Percentiles rank a stretch among this genome's conserved stretches.
phyloP scores from a whole-genome alignment of 2,113 vertebrate species.

The Manacus vitellinus region DNA sequence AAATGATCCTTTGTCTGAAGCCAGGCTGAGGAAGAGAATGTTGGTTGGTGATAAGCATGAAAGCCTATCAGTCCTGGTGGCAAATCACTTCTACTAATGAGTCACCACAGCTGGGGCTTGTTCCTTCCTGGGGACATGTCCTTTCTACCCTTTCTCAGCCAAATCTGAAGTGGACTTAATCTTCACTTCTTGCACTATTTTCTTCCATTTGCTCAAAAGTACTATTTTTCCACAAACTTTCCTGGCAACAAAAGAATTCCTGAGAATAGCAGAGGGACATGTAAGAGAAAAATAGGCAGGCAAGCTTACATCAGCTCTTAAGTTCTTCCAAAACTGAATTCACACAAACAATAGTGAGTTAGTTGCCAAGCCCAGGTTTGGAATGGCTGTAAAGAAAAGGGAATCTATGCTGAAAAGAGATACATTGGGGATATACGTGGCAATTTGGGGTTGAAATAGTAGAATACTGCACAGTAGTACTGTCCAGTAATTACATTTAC shows the following conservation, averaged over 20 bases:
- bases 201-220: slow-evolving; percentile 17
- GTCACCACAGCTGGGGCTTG: background rate
- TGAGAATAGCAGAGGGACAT: slow-evolving; percentile 10
- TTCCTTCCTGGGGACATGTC: slow-evolving; percentile 44
- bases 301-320: slow-evolving; percentile 41
- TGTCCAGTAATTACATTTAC: background rate
- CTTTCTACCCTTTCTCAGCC: background rate
- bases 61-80: background rate
- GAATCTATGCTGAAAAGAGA: background rate
- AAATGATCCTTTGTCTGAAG: slow-evolving; percentile 25
- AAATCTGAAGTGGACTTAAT: background rate
- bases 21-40: slow-evolving; percentile 37
- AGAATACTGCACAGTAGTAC: background rate
- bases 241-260: slow-evolving; percentile 11
- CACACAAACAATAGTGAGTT: slow-evolving; percentile 16
- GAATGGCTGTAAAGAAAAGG: slow-evolving; percentile 13
- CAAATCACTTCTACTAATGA: slow-evolving; percentile 2
- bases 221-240: background rate
- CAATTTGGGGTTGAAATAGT: background rate
- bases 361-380: slow-evolving; percentile 25
- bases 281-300: slow-evolving; percentile 13
- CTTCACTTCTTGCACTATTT: background rate
- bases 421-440: fast-evolving
- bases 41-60: slow-evolving; percentile 28
- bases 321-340: slow-evolving; percentile 41